phyloP scores from a whole-genome alignment of 2,113 vertebrate species.

The Oceanodroma tethys region DNA sequence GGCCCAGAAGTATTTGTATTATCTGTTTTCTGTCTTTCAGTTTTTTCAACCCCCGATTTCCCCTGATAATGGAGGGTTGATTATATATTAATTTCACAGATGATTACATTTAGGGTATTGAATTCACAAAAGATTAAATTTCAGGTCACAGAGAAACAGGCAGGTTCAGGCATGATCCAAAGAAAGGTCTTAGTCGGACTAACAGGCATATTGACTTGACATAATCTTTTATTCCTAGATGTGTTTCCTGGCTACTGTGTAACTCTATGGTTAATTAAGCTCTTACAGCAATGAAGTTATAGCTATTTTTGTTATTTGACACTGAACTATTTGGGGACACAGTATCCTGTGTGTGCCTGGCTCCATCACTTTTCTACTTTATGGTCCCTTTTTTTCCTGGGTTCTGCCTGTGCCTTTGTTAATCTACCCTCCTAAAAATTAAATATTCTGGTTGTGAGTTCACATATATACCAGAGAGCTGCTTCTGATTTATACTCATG shows the following conservation, averaged over 20 bases:
- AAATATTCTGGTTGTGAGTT: background rate
- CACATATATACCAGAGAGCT: background rate
- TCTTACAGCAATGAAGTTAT: background rate
- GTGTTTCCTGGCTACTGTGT: background rate
- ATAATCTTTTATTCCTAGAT: slow-evolving; percentile 6
- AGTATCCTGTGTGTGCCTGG: background rate
- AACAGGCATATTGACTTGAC: background rate
- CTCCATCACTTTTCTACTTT: background rate
- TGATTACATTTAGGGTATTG: background rate
- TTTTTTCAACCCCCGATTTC: background rate
- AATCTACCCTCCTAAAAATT: background rate
- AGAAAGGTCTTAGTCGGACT: background rate
- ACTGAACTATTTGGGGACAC: background rate
- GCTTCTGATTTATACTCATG: background rate
- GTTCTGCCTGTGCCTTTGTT: background rate
- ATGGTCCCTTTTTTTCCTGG: background rate
- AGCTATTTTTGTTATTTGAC: slow-evolving; percentile 28
- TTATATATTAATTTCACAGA: background rate
- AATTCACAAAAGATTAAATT: background rate
- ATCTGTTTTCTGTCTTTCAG: background rate
- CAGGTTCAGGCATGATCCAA: background rate
- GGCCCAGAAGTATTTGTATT: background rate
- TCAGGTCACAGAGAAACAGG: background rate
- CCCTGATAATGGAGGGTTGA: background rate
- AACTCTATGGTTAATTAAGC: background rate